A percentile compares a stretch with the other conserved stretches of the same genome.
These are phyloP conservation scores for Loris lydekkerianus DNA, from an alignment of 2,797 vertebrate genomes.

Conservation along the genomic window DNA sequence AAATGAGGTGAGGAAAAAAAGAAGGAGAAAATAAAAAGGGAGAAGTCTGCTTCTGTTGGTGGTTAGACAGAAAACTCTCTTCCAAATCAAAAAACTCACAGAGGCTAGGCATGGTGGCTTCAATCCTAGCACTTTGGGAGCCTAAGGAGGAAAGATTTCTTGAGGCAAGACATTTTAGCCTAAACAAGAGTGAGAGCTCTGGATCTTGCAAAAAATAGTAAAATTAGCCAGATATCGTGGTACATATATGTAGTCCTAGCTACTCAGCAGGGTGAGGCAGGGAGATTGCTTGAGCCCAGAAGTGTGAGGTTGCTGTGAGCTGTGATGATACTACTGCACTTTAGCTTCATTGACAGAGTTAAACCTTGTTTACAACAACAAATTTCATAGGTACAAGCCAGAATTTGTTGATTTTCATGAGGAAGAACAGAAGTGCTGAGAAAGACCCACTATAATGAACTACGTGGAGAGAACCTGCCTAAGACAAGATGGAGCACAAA, in stretches of 20 bases:
- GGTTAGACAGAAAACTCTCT: background rate
- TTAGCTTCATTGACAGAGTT: no score
- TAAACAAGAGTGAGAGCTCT: background rate
- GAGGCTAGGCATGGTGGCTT: background rate
- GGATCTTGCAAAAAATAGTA: background rate
- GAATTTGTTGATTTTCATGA: background rate
- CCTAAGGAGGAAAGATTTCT: background rate
- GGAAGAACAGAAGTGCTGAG: background rate
- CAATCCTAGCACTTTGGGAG: background rate
- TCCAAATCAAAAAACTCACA: background rate
- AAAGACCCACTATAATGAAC: background rate
- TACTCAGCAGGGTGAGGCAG: background rate
- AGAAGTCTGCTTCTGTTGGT: background rate
- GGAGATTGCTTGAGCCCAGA: background rate
- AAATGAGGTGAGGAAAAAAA: no score
- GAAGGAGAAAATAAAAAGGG: no score
- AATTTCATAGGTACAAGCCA: background rate
- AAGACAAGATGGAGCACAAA: background rate
- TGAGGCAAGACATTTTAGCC: background rate
- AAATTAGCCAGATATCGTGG: background rate
- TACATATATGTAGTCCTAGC: background rate
- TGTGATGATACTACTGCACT: background rate
- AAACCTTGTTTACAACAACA: background rate
- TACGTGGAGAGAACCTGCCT: background rate
- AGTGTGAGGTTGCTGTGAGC: background rate